Percentiles rank a stretch among this genome's conserved stretches.
phyloP scores from a whole-genome alignment of 2,888 invertebrate species.

The Cepaea hortensis region DNA sequence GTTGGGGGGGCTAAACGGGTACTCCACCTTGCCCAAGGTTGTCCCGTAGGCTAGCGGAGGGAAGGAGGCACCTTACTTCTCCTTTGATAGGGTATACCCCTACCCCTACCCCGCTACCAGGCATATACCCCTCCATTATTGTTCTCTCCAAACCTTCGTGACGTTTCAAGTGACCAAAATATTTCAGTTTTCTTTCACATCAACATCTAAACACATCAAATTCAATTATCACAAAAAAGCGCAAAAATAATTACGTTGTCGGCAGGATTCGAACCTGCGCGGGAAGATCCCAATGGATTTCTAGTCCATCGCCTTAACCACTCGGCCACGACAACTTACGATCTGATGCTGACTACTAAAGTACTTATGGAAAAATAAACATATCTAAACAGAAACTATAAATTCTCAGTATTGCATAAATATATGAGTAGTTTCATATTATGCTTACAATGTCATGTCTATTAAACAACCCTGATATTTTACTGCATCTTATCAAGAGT shows the following conservation, averaged over 20 bases:
- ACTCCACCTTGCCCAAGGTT: too few species aligned
- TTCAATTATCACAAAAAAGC: too few species aligned
- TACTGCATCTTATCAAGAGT: neutral
- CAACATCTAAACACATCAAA: too few species aligned
- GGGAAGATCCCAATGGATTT: constrained; percentile 60
- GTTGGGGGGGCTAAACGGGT: too few species aligned
- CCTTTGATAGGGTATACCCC: too few species aligned
- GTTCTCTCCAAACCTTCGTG: too few species aligned
- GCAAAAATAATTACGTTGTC: constrained; percentile 51
- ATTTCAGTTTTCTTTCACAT: too few species aligned
- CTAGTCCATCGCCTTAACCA: constrained; percentile 61
- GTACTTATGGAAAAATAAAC: neutral
- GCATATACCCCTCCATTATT: too few species aligned
- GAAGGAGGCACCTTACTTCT: too few species aligned
- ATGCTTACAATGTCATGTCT: neutral
- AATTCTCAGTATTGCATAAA: neutral
- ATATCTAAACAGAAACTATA: neutral
- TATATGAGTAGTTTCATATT: neutral
- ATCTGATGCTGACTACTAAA: neutral
- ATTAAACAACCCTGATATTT: neutral
- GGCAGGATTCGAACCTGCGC: constrained; percentile 59
- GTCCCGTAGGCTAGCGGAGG: too few species aligned
- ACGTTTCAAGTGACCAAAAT: too few species aligned
- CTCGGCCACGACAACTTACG: constrained; percentile 57
- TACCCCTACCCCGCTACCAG: too few species aligned